Base-by-base conservation (phyloP, 1,140 invertebrate genomes). In the Lordiphosa stackelbergi region DNA sequence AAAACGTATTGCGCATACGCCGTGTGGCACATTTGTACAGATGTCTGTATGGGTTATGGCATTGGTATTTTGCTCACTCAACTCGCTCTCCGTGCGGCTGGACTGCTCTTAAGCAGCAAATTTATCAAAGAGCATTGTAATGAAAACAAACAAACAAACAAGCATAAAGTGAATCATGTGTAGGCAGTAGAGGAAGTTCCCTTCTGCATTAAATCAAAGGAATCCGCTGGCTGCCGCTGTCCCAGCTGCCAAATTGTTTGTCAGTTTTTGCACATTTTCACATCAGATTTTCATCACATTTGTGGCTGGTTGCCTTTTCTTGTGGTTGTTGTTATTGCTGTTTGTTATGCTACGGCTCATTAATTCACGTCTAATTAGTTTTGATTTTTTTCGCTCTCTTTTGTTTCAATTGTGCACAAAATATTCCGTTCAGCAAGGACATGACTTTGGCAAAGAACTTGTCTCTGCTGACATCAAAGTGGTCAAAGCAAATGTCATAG, bases 1-100 rank as follows among this genome's bases (percentile, higher is more conserved):
- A 92, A 89, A 35, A 46, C 77, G 64, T 72, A 83, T 83, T 75
- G 75, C 75, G 75, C 75, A 79, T 79, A 79, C 75, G 75, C 75
- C 75, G 66, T 75, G 63, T 61, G 54, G 46, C 53, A 37, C 66
- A 53, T 49, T 53, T 65, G 31, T 31, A 52, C 24, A 42, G 28
- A 34, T 9, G 35, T 46, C 41, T 19, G 49, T 41, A 36, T 42
- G 13, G 7, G 36, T 28, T 16, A 41, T 13, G n/a, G 60, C 65
- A 34, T 56, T 24, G 0, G 34, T 60, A 31, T 19, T 42, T 53
- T 8, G 40, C 8, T 49, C 12, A 61, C 22, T 5, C 22, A 37
- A 55, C 6, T 59, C 42, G 4, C 46, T 58, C 13, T 22, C 13
- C 41, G 4, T 53, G 19, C 13, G 24, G 13, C 9, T 24, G 10